A percentile compares a stretch with the other conserved stretches of the same genome.
phyloP scores from a whole-genome alignment of 2,797 vertebrate species.

The Pipistrellus pipistrellus region DNA sequence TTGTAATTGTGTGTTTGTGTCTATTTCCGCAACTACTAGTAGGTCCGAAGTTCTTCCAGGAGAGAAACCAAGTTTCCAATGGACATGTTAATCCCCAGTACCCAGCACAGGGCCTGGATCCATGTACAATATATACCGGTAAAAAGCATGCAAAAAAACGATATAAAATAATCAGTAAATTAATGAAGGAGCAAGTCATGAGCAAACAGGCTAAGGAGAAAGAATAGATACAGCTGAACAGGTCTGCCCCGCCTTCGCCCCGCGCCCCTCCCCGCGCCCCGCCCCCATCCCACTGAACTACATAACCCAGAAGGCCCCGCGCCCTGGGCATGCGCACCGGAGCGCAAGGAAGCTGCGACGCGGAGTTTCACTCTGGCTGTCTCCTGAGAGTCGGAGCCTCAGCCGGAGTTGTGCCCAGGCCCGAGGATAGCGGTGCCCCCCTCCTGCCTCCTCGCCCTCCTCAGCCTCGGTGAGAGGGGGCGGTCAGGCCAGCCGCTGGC shows the following conservation, averaged over 20 bases:
- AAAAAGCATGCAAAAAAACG: background rate
- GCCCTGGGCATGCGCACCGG: slow-evolving; percentile 49
- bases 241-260: background rate
- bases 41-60: background rate
- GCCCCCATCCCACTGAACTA: slow-evolving; percentile 50
- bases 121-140: too few species aligned
- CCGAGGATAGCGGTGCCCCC: background rate
- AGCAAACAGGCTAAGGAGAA: background rate
- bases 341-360: slow-evolving; percentile 77
- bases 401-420: background rate
- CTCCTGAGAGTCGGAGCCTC: background rate
- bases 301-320: slow-evolving; percentile 76
- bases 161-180: background rate
- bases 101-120: background rate
- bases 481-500: background rate
- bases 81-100: background rate
- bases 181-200: background rate
- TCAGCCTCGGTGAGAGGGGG: slow-evolving; percentile 71
- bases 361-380: slow-evolving; percentile 73
- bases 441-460: background rate
- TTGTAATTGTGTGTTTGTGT: background rate
- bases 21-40: background rate
- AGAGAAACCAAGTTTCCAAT: background rate
- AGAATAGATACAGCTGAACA: background rate
- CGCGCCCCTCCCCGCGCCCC: too few species aligned